These are phyloP conservation scores for Acanthoscelides obtectus DNA, from an alignment of 2,888 invertebrate species.

Conservation along the genomic window DNA sequence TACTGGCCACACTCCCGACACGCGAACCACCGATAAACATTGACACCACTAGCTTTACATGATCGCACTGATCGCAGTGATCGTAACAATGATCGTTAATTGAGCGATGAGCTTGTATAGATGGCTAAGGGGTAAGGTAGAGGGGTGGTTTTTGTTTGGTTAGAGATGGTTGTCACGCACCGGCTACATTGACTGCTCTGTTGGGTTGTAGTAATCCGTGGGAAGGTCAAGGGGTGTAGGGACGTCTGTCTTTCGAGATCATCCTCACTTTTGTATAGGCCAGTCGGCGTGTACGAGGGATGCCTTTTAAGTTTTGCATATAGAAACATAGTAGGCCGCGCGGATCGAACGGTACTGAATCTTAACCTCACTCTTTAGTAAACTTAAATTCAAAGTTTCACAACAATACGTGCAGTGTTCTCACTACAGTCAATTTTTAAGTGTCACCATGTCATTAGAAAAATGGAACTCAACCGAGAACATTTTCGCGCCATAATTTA, in stretches of 20 bases:
- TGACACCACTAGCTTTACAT: slow-evolving; percentile 30
- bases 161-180: slow-evolving; percentile 41
- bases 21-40: not conserved
- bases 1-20: slow-evolving; percentile 1
- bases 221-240: slow-evolving; percentile 24
- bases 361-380: too few species aligned
- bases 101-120: slow-evolving; percentile 17
- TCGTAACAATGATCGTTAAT: slow-evolving; percentile 36
- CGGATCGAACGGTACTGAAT: too few species aligned
- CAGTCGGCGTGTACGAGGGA: too few species aligned
- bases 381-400: too few species aligned
- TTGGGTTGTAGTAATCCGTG: slow-evolving; percentile 37
- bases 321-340: too few species aligned
- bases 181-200: slow-evolving; percentile 25
- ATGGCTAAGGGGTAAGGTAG: slow-evolving; percentile 17
- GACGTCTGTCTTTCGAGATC: not conserved
- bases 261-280: not conserved
- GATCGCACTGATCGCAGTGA: not conserved
- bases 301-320: too few species aligned
- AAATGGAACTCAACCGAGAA: too few species aligned
- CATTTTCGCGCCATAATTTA: too few species aligned
- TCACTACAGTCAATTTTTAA: too few species aligned
- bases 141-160: slow-evolving; percentile 35
- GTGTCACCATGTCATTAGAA: too few species aligned
- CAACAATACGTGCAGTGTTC: too few species aligned